Percentiles rank a stretch among this genome's conserved stretches.
phyloP scores from a whole-genome alignment of 2,113 vertebrate genomes.

The Erythrolamprus reginae region DNA sequence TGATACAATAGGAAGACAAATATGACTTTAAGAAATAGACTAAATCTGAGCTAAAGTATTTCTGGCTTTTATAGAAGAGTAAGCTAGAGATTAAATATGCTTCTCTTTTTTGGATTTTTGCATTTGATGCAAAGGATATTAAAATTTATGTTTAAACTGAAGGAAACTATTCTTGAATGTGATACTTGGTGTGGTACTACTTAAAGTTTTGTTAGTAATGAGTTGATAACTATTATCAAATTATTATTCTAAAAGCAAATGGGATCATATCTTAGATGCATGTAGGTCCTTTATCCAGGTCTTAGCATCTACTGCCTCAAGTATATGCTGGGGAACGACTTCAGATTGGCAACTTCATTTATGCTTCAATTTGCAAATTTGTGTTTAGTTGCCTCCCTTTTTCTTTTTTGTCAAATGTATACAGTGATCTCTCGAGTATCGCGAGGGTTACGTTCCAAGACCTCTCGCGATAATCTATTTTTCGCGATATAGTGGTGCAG shows the following conservation, averaged over 20 bases:
- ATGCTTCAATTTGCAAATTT: not conserved
- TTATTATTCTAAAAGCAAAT: not conserved
- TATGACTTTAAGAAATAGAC: not conserved
- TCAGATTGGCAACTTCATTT: not conserved
- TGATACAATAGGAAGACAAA: not conserved
- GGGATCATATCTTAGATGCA: not conserved
- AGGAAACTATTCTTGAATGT: not conserved
- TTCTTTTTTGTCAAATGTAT: not conserved
- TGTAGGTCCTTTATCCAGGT: not conserved
- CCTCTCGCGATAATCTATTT: too few relatives aligned
- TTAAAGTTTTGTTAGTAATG: not conserved
- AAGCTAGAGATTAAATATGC: not conserved
- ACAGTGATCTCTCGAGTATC: too few relatives aligned
- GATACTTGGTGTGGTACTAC: not conserved
- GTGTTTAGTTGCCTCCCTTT: not conserved
- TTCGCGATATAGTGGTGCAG: too few relatives aligned
- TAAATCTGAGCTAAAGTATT: not conserved
- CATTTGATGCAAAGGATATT: not conserved
- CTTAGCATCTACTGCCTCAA: not conserved
- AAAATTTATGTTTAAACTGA: not conserved
- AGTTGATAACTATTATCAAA: not conserved
- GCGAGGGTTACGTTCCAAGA: too few relatives aligned
- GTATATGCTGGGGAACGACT: not conserved
- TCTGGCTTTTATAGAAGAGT: not conserved
- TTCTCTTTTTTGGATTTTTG: not conserved